These are phyloP conservation scores for Ochotona princeps DNA, from an alignment of 2,113 vertebrate genomes.

Conservation along the genomic window DNA sequence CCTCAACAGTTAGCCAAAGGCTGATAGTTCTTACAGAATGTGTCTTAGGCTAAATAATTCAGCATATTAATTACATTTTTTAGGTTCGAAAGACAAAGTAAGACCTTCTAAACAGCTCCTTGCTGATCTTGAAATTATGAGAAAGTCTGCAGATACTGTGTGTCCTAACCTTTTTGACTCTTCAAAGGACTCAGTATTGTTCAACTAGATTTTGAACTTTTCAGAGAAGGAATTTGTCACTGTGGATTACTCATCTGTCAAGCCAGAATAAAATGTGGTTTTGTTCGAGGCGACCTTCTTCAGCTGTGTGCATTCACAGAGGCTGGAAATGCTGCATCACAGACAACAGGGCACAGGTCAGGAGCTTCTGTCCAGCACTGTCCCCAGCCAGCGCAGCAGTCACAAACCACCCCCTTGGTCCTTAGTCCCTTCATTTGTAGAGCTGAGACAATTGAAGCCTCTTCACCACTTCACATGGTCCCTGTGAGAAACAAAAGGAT, in stretches of 20 bases:
- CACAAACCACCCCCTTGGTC: not conserved
- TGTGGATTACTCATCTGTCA: constrained; percentile 47
- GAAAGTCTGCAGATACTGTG: not conserved
- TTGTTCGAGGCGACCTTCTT: constrained; percentile 3
- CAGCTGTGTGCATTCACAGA: constrained; percentile 45
- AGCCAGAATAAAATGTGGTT: constrained; percentile 41
- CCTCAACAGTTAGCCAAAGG: not conserved
- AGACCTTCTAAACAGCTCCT: not conserved
- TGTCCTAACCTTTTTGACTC: not conserved
- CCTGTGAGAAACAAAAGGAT: not conserved
- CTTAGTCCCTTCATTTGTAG: not conserved
- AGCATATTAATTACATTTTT: not conserved
- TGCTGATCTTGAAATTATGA: constrained; percentile 13
- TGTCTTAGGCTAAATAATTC: constrained; percentile 28
- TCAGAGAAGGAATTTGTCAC: not conserved
- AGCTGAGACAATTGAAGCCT: not conserved
- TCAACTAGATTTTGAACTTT: constrained; percentile 50
- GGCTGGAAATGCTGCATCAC: not conserved
- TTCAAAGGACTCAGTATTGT: not conserved
- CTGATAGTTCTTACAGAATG: not conserved
- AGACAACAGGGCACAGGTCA: not conserved
- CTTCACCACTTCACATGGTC: not conserved
- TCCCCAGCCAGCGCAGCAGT: not conserved
- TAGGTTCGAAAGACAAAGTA: not conserved
- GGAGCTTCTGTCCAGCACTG: not conserved